These are phyloP conservation scores for Nothocercus julius DNA, from an alignment of 2,113 vertebrate species.

Conservation along the genomic window DNA sequence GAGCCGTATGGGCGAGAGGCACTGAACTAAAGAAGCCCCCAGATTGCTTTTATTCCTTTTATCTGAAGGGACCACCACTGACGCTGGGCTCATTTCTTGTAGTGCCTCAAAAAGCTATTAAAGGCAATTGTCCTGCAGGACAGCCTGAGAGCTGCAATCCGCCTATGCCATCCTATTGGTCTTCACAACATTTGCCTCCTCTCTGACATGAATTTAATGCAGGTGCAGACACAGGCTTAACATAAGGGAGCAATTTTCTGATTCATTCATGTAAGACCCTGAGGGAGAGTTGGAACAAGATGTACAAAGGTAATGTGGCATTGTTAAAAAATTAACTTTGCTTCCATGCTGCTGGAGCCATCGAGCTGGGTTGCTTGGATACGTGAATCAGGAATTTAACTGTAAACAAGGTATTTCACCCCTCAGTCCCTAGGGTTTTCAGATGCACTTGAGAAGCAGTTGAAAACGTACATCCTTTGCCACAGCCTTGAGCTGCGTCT, in stretches of 20 bases:
- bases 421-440: slow-evolving; percentile 14
- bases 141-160: slow-evolving; percentile 55
- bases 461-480: slow-evolving; percentile 22
- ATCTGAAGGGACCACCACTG: slow-evolving; percentile 56
- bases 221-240: slow-evolving; percentile 76
- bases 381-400: slow-evolving; percentile 23
- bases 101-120: slow-evolving; percentile 59
- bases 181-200: slow-evolving; percentile 62
- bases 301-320: slow-evolving; percentile 74
- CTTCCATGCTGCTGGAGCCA: slow-evolving; percentile 64
- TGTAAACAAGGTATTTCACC: slow-evolving; percentile 53
- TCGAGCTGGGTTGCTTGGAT: slow-evolving; percentile 39
- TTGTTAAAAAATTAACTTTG: slow-evolving; percentile 77
- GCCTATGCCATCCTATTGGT: slow-evolving; percentile 67
- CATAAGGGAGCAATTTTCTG: slow-evolving; percentile 83
- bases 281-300: slow-evolving; percentile 78
- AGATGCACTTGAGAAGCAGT: background rate
- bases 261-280: slow-evolving; percentile 80
- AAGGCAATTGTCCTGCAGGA: slow-evolving; percentile 53
- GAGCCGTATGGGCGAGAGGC: background rate
- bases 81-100: slow-evolving; percentile 1
- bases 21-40: background rate
- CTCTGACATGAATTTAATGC: slow-evolving; percentile 78
- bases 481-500: background rate
- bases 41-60: background rate